Percentiles rank a stretch among this genome's conserved stretches.
Evolutionary conservation across 2,113 vertebrate genomes (phyloP).

Genomic region (Neopipo cinnamomea): DNA sequence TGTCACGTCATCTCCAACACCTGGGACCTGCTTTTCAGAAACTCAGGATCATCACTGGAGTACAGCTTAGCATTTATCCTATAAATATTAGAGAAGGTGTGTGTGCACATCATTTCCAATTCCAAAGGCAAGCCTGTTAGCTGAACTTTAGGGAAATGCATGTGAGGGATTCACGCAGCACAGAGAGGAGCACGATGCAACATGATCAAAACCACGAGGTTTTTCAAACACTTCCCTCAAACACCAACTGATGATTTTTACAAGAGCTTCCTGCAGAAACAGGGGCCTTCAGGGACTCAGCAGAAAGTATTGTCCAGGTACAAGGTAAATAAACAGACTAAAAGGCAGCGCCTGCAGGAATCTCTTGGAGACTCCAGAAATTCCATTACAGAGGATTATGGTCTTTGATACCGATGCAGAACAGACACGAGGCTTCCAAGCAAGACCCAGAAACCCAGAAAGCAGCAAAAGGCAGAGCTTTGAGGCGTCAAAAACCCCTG

Average conservation of each 20-base stretch:
- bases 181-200: neutral
- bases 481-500: neutral
- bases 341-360: neutral
- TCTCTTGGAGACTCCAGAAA: neutral
- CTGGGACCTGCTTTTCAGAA: slow-evolving; percentile 11
- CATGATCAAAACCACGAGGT: neutral
- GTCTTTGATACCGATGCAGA: neutral
- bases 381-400: neutral
- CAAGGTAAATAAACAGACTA: slow-evolving; percentile 4
- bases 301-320: neutral
- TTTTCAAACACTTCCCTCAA: neutral
- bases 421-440: neutral
- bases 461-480: neutral
- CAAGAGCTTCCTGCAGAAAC: neutral
- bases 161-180: neutral
- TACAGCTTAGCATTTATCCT: neutral
- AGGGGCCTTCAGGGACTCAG: fast-evolving
- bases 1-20: neutral
- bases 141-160: neutral
- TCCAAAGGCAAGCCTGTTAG: slow-evolving; percentile 31
- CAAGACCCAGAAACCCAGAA: neutral
- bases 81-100: slow-evolving; percentile 40
- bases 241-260: neutral
- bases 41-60: slow-evolving; percentile 6
- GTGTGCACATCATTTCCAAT: slow-evolving; percentile 5